These are phyloP conservation scores for Pentamera pediparva DNA, from an alignment of 53 echinoderm and acorn worm genomes.

Conservation along the genomic window DNA sequence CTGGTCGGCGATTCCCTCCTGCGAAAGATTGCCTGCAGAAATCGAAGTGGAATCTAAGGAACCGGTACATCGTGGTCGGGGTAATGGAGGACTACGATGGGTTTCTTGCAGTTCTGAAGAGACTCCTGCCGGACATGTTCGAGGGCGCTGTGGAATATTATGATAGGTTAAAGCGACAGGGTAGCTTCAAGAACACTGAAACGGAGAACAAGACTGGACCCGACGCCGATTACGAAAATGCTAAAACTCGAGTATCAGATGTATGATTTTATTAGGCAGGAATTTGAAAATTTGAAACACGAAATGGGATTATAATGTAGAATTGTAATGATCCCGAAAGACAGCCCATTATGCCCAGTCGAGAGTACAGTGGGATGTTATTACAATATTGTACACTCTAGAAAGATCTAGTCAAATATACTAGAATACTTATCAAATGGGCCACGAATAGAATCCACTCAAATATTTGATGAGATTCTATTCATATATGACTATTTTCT, in stretches of 20 bases:
- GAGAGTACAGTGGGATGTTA: too few species aligned
- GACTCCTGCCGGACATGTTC: constrained; percentile 5
- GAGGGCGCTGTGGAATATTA: not conserved
- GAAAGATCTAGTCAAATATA: too few species aligned
- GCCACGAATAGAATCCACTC: too few species aligned
- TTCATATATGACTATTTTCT: too few species aligned
- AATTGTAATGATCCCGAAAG: too few species aligned
- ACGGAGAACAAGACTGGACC: not conserved
- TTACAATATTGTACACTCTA: too few species aligned
- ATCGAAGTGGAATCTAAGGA: not conserved
- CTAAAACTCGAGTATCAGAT: not conserved
- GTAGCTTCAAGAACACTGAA: not conserved
- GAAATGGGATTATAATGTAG: too few species aligned
- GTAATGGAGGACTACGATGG: not conserved
- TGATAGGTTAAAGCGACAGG: not conserved
- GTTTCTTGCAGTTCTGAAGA: constrained; percentile 1
- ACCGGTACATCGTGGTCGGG: not conserved
- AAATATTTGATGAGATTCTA: too few species aligned
- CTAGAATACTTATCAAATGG: too few species aligned
- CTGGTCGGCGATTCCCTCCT: not conserved
- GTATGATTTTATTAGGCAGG: not conserved
- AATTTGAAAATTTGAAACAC: not conserved
- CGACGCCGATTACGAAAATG: not conserved
- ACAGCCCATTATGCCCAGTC: too few species aligned
- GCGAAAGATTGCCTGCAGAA: too few species aligned